A percentile compares a stretch with the other conserved stretches of the same genome.
These are phyloP conservation scores for Halisarca cf. caerulea DNA, from an alignment of 37 sponge, comb jelly and placozoan genomes.

Conservation along the genomic window DNA sequence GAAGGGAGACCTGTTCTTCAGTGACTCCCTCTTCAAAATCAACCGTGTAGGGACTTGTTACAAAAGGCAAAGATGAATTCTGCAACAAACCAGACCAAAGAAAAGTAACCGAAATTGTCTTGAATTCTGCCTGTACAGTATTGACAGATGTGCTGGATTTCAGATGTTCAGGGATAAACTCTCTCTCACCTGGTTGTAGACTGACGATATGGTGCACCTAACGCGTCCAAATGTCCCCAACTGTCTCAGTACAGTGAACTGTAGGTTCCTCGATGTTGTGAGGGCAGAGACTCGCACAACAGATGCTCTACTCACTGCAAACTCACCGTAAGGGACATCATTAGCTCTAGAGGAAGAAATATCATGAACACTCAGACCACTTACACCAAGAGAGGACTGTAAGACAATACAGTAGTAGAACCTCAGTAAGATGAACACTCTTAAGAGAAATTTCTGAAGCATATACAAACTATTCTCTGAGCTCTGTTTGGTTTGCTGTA, in stretches of 20 bases:
- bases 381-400: too few relatives aligned
- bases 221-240: slow-evolving; percentile 38
- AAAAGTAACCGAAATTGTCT: too few relatives aligned
- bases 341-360: slow-evolving; percentile 35
- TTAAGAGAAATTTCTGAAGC: too few relatives aligned
- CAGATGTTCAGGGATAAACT: too few relatives aligned
- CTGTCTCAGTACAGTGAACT: slow-evolving; percentile 35
- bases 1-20: slow-evolving; percentile 9
- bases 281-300: neutral
- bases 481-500: too few relatives aligned
- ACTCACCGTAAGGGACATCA: slow-evolving; percentile 56
- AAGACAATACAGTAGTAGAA: too few relatives aligned
- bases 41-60: neutral
- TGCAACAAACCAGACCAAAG: neutral
- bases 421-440: too few relatives aligned
- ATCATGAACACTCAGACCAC: too few relatives aligned
- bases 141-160: neutral
- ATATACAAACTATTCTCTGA: too few relatives aligned
- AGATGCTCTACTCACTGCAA: slow-evolving; percentile 20
- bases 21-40: neutral
- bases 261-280: slow-evolving; percentile 17
- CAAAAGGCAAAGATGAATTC: neutral
- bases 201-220: slow-evolving; percentile 9
- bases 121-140: too few relatives aligned
- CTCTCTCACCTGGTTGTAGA: slow-evolving; percentile 55